Evolutionary conservation across 1,140 invertebrate genomes (phyloP), one percentile per base, ranked within the genome.

Genomic region (Macrobrachium nipponense): DNA sequence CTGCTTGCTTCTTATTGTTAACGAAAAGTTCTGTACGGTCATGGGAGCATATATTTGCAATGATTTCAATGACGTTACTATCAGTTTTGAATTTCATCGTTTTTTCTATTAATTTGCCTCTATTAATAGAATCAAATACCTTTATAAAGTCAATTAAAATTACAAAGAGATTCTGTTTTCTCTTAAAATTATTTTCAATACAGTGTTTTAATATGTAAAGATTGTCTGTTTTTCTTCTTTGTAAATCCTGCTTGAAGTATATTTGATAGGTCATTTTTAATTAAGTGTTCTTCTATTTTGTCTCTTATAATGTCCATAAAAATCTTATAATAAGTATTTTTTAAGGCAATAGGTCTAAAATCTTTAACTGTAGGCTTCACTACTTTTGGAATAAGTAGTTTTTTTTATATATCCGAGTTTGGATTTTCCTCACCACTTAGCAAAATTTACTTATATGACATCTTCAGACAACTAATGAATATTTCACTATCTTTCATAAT

Each of bases 231-330:
- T 70, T 27, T 70, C 36, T 20, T 27, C n/a, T 10, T 10, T 10
- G 66, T 70, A 27, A 70, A 70, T 70, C 66, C 66, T 70, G 66
- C 66, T 70, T 70, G 66, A 12, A 70, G n/a, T n/a, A 20, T 27
- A 70, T 27, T n/a, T n/a, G 36, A 8, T 70, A 20, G n/a, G 11
- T n/a, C 66, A 20, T 27, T 70, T 20, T 18, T 8, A 20, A 70
- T 20, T 12, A 70, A 20, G n/a, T 70, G 66, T 8, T 70, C 10
- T 70, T 20, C n/a, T n/a, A 70, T n/a, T 70, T 20, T 70, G 10
- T 10, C 66, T 70, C 36, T 70, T 12, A 70, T 8, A 8, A 70
- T 18, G n/a, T 27, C 36, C 66, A 70, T 70, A 20, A 70, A 8
- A 11, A 70, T 11, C 36, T 10, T 70, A 70, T 70, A 70, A 20